A percentile compares a stretch with the other conserved stretches of the same genome.
phyloP scores from a whole-genome alignment of 2,113 vertebrate species.

The Trichechus manatus region DNA sequence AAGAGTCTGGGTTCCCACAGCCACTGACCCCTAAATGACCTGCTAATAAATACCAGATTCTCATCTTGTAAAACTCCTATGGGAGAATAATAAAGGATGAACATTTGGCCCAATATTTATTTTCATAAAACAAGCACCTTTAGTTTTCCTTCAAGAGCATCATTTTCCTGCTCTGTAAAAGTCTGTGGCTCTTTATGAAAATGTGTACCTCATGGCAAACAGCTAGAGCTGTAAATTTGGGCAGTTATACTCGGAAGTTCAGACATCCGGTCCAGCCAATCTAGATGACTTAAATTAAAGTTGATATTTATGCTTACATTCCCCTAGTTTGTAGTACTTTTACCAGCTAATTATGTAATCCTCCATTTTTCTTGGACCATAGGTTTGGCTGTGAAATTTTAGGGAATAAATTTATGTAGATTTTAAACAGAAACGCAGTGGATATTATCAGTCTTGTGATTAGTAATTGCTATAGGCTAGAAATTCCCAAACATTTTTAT shows the following conservation, averaged over 20 bases:
- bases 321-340: constrained; percentile 23
- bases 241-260: constrained; percentile 1
- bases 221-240: constrained; percentile 27
- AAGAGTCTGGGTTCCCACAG: constrained; percentile 82
- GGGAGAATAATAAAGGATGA: constrained; percentile 78
- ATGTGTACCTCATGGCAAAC: constrained; percentile 52
- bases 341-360: constrained; percentile 45
- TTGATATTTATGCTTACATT: constrained; percentile 52
- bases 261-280: constrained; percentile 46
- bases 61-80: constrained; percentile 80
- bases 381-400: constrained; percentile 65
- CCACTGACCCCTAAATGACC: constrained; percentile 79
- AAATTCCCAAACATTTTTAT: neutral
- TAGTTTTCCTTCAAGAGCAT: constrained; percentile 74
- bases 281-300: constrained; percentile 55
- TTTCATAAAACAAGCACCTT: constrained; percentile 79
- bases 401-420: constrained; percentile 54
- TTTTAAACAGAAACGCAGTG: constrained; percentile 46
- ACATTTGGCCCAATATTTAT: constrained; percentile 76
- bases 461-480: constrained; percentile 2
- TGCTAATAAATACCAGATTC: constrained; percentile 85
- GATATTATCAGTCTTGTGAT: constrained; percentile 2
- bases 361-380: constrained; percentile 47
- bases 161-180: constrained; percentile 70
- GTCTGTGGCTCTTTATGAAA: constrained; percentile 73